These are phyloP conservation scores for Carapus acus DNA, from an alignment of 2,797 vertebrate genomes.

Conservation along the genomic window DNA sequence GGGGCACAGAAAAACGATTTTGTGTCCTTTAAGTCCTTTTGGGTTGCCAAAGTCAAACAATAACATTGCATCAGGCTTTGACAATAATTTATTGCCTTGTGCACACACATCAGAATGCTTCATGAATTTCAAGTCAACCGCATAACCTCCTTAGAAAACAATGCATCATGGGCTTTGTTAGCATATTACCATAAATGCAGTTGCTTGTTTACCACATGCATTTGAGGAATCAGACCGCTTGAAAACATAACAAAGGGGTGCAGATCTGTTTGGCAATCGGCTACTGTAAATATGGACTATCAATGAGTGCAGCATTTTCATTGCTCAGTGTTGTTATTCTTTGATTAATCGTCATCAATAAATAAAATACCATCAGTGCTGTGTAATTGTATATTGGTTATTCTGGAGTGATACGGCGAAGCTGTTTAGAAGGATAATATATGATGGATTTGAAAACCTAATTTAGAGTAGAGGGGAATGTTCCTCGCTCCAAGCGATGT, in stretches of 20 bases:
- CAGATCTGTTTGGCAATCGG: conserved; percentile 59
- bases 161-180: conserved; percentile 35
- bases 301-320: conserved; percentile 63
- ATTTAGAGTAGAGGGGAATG: conserved; percentile 32
- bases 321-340: conserved; percentile 60
- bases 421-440: conserved; percentile 46
- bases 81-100: conserved; percentile 17
- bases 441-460: conserved; percentile 49
- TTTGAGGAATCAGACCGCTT: conserved; percentile 59
- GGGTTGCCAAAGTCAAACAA: conserved; percentile 5
- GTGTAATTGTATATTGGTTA: conserved; percentile 63
- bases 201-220: conserved; percentile 55
- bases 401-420: conserved; percentile 56
- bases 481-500: conserved; percentile 12
- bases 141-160: conserved; percentile 22
- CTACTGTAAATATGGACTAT: conserved; percentile 59
- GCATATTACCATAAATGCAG: conserved; percentile 47
- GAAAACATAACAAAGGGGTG: conserved; percentile 52
- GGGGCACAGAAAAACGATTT: no score
- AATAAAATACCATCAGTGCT: conserved; percentile 64
- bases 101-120: conserved; percentile 24
- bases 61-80: conserved; percentile 3
- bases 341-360: conserved; percentile 67
- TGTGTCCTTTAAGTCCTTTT: no score
- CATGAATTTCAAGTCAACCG: conserved; percentile 13